phyloP scores from a whole-genome alignment of 2,797 vertebrate species.

The Coreius guichenoti region DNA sequence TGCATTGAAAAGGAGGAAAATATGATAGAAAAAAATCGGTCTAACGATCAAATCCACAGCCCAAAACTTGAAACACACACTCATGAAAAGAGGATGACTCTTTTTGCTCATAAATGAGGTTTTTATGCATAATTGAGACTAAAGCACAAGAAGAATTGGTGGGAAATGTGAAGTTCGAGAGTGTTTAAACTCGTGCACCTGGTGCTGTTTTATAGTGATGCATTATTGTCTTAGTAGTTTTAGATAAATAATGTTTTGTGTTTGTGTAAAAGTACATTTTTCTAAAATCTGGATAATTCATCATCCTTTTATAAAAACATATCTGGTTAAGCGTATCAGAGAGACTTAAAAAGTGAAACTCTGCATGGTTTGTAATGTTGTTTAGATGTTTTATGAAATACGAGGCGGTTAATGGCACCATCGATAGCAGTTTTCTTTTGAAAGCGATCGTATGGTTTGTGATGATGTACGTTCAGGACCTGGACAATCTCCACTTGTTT shows the following conservation, averaged over 20 bases:
- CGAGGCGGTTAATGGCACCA: slow-evolving; percentile 16
- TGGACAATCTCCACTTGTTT: slow-evolving; percentile 57
- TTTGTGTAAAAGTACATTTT: not conserved
- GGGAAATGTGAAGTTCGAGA: slow-evolving; percentile 67
- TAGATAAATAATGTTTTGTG: slow-evolving; percentile 41
- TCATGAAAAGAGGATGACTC: slow-evolving; percentile 63
- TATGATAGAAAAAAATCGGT: slow-evolving; percentile 50
- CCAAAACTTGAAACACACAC: slow-evolving; percentile 55
- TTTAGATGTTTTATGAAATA: slow-evolving; percentile 46
- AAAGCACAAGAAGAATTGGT: slow-evolving; percentile 55
- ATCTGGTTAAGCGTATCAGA: not conserved
- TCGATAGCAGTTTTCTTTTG: slow-evolving; percentile 28
- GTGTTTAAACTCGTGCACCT: slow-evolving; percentile 74
- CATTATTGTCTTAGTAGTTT: slow-evolving; percentile 44
- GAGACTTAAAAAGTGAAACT: not conserved
- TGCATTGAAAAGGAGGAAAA: slow-evolving; percentile 70
- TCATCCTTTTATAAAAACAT: not conserved
- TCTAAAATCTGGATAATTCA: not conserved
- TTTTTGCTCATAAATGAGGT: slow-evolving; percentile 64
- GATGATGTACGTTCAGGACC: slow-evolving; percentile 35
- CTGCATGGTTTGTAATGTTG: not conserved
- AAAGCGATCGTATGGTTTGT: not conserved
- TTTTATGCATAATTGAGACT: slow-evolving; percentile 67
- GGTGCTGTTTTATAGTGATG: slow-evolving; percentile 77
- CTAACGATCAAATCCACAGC: slow-evolving; percentile 61